Percentiles rank a stretch among this genome's conserved stretches.
Conservation (phyloP, 2,888 invertebrate genomes). For the Diarsia mendica region DNA sequence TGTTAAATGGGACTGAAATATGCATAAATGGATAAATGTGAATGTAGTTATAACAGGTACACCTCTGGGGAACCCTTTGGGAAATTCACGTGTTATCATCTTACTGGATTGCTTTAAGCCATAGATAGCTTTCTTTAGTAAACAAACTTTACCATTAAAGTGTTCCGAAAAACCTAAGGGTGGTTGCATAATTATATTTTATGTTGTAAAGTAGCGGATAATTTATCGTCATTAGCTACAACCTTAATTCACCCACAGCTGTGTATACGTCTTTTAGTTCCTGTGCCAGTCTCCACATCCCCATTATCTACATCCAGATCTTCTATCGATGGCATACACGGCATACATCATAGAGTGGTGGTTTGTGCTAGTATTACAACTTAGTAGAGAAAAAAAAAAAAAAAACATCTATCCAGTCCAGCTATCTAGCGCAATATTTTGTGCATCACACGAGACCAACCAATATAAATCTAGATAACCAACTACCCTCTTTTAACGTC, state of each 20-base stretch:
- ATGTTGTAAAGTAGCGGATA: background rate
- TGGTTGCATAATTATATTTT: too few relatives aligned
- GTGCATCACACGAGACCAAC: slow-evolving; percentile 12
- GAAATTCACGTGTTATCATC: background rate
- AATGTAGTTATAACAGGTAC: background rate
- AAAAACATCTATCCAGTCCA: background rate
- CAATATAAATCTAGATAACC: slow-evolving; percentile 46
- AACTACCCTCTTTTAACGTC: slow-evolving; percentile 45
- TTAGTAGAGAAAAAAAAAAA: background rate
- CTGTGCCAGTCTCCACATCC: background rate
- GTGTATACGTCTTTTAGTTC: too few relatives aligned
- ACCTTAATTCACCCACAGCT: background rate
- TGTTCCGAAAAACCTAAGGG: too few relatives aligned
- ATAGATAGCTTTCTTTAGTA: too few relatives aligned
- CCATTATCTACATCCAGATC: background rate
- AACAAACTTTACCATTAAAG: too few relatives aligned
- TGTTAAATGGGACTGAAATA: background rate
- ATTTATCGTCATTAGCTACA: background rate
- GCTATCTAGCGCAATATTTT: slow-evolving; percentile 5
- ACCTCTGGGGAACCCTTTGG: background rate
- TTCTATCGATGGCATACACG: background rate
- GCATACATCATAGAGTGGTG: background rate
- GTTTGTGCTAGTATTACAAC: background rate
- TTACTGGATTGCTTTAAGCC: too few relatives aligned
- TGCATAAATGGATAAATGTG: background rate